Percentiles rank a stretch among this genome's conserved stretches.
phyloP scores from a whole-genome alignment of 1,140 invertebrate genomes.

The Camponotus pennsylvanicus region DNA sequence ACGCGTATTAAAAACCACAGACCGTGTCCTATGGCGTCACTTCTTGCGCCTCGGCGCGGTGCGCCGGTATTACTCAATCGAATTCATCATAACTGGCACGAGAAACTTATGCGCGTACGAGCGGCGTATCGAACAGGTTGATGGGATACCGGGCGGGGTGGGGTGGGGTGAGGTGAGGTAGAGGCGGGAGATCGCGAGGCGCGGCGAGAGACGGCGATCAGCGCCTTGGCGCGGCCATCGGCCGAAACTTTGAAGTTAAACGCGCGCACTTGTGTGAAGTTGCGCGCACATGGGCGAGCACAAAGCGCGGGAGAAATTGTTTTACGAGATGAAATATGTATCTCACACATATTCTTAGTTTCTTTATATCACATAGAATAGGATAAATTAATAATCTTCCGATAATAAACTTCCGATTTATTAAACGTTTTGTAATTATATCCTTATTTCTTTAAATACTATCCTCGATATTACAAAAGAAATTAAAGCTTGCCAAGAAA shows the following conservation, averaged over 20 bases:
- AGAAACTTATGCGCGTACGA: conserved; percentile 60
- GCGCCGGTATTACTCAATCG: conserved; percentile 82
- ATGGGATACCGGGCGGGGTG: not conserved
- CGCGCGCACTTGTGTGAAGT: too few relatives aligned
- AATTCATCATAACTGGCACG: conserved; percentile 83
- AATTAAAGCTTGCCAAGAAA: too few relatives aligned
- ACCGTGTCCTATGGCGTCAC: conserved; percentile 83
- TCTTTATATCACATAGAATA: too few relatives aligned
- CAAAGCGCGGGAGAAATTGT: not conserved
- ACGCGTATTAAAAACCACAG: conserved; percentile 85
- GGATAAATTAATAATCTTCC: too few relatives aligned
- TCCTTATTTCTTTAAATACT: not conserved
- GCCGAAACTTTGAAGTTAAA: conserved; percentile 50
- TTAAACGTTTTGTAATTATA: not conserved
- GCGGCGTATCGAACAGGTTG: conserved; percentile 19
- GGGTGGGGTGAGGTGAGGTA: conserved; percentile 1
- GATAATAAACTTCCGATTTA: not conserved
- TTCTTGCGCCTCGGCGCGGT: conserved; percentile 71
- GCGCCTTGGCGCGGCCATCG: not conserved
- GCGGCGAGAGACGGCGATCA: conserved; percentile 14
- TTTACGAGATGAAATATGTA: not conserved
- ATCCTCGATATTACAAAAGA: not conserved
- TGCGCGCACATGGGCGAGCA: not conserved
- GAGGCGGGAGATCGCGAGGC: conserved; percentile 7
- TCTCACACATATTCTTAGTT: too few relatives aligned